Evolutionary conservation across 1,140 invertebrate genomes (phyloP).

Genomic region (Sarcophaga bullata): DNA sequence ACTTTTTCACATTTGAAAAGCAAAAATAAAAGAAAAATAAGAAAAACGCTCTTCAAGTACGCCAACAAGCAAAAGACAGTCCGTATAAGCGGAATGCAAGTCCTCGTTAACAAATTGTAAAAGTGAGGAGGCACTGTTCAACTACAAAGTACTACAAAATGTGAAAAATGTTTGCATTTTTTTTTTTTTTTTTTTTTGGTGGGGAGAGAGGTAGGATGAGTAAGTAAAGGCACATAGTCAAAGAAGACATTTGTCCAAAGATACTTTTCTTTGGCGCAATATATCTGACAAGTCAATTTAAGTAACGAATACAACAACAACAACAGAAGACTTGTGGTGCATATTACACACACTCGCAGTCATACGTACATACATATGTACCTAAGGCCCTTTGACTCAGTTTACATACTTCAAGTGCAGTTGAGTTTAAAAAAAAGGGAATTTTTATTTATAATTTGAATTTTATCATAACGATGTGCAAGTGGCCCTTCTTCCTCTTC

Average conservation of each 20-base stretch:
- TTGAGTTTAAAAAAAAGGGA: neutral
- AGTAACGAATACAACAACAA: neutral
- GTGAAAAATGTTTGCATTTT: no score
- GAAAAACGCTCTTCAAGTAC: no score
- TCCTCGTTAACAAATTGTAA: neutral
- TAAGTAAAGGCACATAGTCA: no score
- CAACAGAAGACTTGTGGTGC: neutral
- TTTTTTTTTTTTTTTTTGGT: no score
- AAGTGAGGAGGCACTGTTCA: neutral
- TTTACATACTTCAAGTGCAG: neutral
- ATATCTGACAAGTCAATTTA: slow-evolving; percentile 10
- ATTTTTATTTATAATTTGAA: slow-evolving; percentile 25
- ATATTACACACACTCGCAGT: neutral
- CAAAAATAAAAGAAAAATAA: no score
- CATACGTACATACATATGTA: neutral
- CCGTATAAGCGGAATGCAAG: neutral
- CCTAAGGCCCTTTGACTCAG: neutral
- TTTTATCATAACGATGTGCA: neutral
- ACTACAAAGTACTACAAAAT: no score
- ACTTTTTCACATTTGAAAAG: neutral
- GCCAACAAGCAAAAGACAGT: neutral
- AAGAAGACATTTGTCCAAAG: neutral
- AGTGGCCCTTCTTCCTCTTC: neutral
- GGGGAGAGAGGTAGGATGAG: no score
- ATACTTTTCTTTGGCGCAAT: neutral